These are phyloP conservation scores for Luffia ferchaultella DNA, from an alignment of 2,888 invertebrate species.

Conservation along the genomic window DNA sequence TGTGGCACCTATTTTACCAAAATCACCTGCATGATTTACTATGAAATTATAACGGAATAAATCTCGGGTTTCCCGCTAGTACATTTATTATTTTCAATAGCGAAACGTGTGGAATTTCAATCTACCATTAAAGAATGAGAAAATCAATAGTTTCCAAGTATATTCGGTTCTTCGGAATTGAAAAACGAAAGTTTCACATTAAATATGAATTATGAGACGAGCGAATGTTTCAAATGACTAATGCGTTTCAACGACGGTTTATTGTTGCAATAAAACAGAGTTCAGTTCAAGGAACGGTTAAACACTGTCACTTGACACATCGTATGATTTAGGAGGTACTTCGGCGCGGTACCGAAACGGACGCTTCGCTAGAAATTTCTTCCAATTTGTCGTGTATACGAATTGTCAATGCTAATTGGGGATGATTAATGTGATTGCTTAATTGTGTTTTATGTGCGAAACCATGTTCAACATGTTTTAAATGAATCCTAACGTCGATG, in stretches of 20 bases:
- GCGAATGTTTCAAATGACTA: slow-evolving; percentile 8
- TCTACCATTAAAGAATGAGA: too few species aligned
- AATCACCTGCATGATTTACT: too few species aligned
- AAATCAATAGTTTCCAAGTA: background rate
- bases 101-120: too few species aligned
- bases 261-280: slow-evolving; percentile 27
- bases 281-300: background rate
- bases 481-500: background rate
- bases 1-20: too few species aligned
- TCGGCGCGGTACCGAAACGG: background rate
- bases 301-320: background rate
- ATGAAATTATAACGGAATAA: too few species aligned
- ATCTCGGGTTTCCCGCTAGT: too few species aligned
- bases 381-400: background rate
- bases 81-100: too few species aligned
- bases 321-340: background rate
- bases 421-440: background rate
- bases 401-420: background rate
- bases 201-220: slow-evolving; percentile 10
- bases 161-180: background rate
- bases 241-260: slow-evolving; percentile 27
- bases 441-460: background rate
- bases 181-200: background rate
- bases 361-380: background rate
- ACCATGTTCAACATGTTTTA: background rate